Evolutionary conservation across 2,113 vertebrate species (phyloP), one percentile per base, ranked within the genome.

Genomic region (Eulemur rufifrons): DNA sequence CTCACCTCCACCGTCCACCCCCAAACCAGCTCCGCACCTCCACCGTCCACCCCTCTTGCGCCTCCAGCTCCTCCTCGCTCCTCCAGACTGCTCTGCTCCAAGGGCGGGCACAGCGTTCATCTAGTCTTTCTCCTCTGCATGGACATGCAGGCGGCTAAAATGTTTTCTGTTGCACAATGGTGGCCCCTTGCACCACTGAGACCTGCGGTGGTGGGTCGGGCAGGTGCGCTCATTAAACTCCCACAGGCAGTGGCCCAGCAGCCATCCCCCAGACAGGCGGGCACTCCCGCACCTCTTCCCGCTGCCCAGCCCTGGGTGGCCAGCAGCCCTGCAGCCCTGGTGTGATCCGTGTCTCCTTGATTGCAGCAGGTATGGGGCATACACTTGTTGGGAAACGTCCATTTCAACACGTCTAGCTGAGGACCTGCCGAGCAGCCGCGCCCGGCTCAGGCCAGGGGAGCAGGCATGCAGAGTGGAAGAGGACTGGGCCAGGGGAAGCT

Each of bases 121-220:
- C 8, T 32, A 32, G 20, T 42, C 25, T 85, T 85, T 64, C 66
- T 91, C 32, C 32, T 66, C 37, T 39, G 76, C 34, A 52, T 1
- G 8, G 17, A n/a, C 4, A 4, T 1, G 11, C 12, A 32, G 56
- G 45, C 32, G 10, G 68, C 76, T 61, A 11, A 25, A 34, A 39
- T 1, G 12, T 34, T 81, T 89, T 21, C 27, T 54, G 63, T 34
- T 17, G 12, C 5, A 54, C 20, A 15, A 11, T 0, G 27, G 29
- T 15, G 68, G 42, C 23, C 54, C 64, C 6, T 0, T 8, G 23
- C 25, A 61, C 59, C 25, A 32, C 20, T 34, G 27, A 37, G 52
- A 23, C n/a, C 25, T 23, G 20, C 5, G 8, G 47, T 0, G 0
- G 25, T 4, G 6, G 14, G 7, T 4, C 0, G 1, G 37, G 20